A percentile compares a stretch with the other conserved stretches of the same genome.
Evolutionary conservation across 2,113 vertebrate species (phyloP).

Genomic region (Ammospiza caudacuta): DNA sequence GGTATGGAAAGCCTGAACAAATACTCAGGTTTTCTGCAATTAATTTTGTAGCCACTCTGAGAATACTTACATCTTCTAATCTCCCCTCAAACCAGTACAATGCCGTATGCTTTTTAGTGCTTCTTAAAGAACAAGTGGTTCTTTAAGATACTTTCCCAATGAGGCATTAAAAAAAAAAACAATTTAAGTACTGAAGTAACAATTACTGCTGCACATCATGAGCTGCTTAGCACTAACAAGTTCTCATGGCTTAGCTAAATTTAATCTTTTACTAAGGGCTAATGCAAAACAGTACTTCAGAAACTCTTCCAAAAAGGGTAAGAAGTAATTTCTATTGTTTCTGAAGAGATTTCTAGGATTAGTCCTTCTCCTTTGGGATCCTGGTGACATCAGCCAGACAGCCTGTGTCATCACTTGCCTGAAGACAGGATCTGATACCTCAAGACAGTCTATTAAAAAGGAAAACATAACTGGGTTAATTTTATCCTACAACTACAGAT

Average conservation of each 20-base stretch:
- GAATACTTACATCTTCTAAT: background rate
- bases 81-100: background rate
- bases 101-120: background rate
- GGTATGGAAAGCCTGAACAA: background rate
- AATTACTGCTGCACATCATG: background rate
- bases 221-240: background rate
- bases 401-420: background rate
- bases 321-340: background rate
- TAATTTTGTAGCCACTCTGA: conserved; percentile 5
- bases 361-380: background rate
- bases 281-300: background rate
- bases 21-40: conserved; percentile 9
- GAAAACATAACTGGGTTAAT: background rate
- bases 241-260: background rate
- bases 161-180: background rate
- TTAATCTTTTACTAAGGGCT: background rate
- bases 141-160: background rate
- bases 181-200: conserved; percentile 5
- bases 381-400: background rate
- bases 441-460: background rate
- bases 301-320: background rate
- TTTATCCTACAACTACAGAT: background rate
- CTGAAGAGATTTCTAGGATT: background rate
- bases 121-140: background rate
- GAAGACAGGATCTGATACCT: background rate